Conservation (phyloP, 2,888 invertebrate species). For the Platynereis dumerilii region DNA sequence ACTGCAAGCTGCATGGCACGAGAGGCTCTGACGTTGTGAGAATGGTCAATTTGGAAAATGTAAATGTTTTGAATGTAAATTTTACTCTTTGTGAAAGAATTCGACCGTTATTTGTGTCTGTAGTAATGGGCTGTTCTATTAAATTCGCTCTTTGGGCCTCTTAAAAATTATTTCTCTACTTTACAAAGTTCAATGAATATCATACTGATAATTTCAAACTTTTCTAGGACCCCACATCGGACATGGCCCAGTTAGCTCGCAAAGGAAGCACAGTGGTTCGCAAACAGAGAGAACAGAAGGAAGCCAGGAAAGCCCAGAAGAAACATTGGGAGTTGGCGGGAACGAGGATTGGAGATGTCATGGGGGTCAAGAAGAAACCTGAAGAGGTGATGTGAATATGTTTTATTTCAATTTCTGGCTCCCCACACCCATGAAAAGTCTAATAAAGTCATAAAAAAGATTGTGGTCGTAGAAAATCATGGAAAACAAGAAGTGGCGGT, state of each 20-base stretch:
- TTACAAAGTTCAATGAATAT: no score
- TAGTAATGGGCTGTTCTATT: no score
- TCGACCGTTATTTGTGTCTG: no score
- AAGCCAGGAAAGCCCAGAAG: conserved; percentile 94
- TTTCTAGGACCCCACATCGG: conserved; percentile 85
- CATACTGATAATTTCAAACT: no score
- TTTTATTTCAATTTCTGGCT: neutral
- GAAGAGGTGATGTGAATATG: conserved; percentile 68
- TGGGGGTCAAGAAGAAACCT: conserved; percentile 82
- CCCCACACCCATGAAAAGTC: neutral
- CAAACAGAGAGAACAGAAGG: conserved; percentile 92
- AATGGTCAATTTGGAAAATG: no score
- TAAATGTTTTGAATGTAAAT: no score
- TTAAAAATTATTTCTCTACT: no score
- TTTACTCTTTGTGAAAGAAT: no score
- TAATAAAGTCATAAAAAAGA: neutral
- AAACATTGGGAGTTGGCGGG: conserved; percentile 99
- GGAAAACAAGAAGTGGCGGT: no score
- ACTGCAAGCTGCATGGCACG: no score
- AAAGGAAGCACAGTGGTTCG: conserved; percentile 88
- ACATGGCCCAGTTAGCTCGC: conserved; percentile 94
- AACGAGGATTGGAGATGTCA: conserved; percentile 92
- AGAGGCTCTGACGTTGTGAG: no score
- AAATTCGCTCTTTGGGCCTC: no score
- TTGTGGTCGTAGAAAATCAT: neutral